phyloP scores from a whole-genome alignment of 2,113 vertebrate species.

The Aspidoscelis tigris region DNA sequence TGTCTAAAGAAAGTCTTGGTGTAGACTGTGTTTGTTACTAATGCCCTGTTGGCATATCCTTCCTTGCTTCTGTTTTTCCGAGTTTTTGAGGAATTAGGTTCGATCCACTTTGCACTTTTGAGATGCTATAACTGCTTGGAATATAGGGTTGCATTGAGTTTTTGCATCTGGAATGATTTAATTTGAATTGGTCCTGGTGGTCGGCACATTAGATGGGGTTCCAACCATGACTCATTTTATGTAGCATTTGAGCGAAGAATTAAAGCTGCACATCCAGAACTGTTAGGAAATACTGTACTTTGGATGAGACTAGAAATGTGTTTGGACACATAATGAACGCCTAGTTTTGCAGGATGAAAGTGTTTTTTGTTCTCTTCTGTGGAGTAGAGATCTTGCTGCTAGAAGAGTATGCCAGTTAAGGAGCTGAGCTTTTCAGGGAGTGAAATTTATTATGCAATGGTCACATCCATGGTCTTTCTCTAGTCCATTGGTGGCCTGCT shows the following conservation, averaged over 20 bases:
- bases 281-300: background rate
- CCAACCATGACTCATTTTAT: constrained; percentile 7
- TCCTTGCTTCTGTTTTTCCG: background rate
- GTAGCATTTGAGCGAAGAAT: background rate
- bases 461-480: background rate
- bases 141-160: background rate
- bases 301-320: background rate
- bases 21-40: background rate
- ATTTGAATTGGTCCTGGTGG: background rate
- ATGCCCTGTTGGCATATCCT: background rate
- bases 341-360: background rate
- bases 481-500: too few relatives aligned
- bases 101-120: background rate
- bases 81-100: too few relatives aligned
- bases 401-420: too few relatives aligned
- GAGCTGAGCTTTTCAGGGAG: background rate
- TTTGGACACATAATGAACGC: background rate
- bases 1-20: background rate
- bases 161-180: constrained; percentile 8
- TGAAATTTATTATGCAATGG: background rate
- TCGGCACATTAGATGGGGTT: background rate
- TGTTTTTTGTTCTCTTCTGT: background rate
- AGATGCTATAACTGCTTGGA: background rate
- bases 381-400: background rate
- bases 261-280: background rate